Conservation (phyloP, 2,888 invertebrate species). For the Selenia dentaria region DNA sequence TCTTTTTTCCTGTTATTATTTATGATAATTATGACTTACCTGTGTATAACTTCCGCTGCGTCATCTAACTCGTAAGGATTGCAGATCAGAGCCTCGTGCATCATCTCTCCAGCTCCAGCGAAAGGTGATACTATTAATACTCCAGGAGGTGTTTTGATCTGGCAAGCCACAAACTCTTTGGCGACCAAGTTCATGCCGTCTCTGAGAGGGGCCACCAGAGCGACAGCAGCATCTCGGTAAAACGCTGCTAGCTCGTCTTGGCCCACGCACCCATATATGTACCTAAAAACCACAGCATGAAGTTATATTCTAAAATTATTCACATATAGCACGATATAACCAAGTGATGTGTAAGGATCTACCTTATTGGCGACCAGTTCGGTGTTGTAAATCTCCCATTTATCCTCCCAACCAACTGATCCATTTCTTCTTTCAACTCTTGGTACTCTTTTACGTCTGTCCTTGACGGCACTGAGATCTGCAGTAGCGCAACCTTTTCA, state of each 20-base stretch:
- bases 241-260: conserved; percentile 94
- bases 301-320: not conserved
- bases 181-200: conserved; percentile 97
- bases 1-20: too few species aligned
- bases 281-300: conserved; percentile 59
- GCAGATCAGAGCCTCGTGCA: conserved; percentile 96
- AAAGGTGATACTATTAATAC: conserved; percentile 95
- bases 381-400: conserved; percentile 96
- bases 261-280: conserved; percentile 94
- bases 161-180: conserved; percentile 96
- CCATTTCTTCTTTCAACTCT: conserved; percentile 95
- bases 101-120: conserved; percentile 96
- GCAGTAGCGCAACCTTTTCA: conserved; percentile 92
- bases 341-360: conserved; percentile 7
- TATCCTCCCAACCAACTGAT: conserved; percentile 94
- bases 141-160: conserved; percentile 93
- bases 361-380: conserved; percentile 95
- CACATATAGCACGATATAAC: too few species aligned
- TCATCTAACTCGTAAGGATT: conserved; percentile 96
- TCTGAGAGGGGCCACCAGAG: conserved; percentile 93
- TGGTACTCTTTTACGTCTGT: conserved; percentile 96
- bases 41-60: conserved; percentile 94
- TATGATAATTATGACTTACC: too few species aligned
- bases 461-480: conserved; percentile 94
- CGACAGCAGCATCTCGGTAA: conserved; percentile 94